Percentiles rank a stretch among this genome's conserved stretches.
These are phyloP conservation scores for Sturnira hondurensis DNA, from an alignment of 2,113 vertebrate genomes.

Conservation along the genomic window DNA sequence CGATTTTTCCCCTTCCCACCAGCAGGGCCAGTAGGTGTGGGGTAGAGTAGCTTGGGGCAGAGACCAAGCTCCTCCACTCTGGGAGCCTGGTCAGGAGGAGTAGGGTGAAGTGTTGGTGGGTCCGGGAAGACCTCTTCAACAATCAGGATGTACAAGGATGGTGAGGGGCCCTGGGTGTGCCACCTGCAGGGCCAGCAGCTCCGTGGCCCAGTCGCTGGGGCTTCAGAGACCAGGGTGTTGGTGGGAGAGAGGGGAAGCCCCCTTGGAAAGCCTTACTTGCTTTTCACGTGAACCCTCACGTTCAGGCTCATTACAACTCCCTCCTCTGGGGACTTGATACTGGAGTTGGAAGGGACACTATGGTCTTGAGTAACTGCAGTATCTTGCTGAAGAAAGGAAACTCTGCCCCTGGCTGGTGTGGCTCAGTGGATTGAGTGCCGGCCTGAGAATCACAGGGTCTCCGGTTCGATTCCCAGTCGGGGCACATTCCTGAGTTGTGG, in stretches of 20 bases:
- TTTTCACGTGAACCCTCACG: background rate
- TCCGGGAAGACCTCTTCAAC: background rate
- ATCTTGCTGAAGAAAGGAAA: background rate
- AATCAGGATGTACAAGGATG: background rate
- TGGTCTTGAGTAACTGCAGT: background rate
- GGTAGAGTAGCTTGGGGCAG: background rate
- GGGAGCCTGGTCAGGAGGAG: background rate
- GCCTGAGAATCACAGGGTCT: too few species aligned
- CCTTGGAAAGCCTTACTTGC: background rate
- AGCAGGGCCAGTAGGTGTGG: background rate
- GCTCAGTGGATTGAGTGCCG: too few species aligned
- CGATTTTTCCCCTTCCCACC: background rate
- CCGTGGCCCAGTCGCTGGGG: background rate
- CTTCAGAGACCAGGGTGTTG: background rate
- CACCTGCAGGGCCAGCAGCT: background rate
- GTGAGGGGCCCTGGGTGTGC: background rate
- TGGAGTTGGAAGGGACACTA: background rate
- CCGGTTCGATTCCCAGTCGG: too few species aligned
- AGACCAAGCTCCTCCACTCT: background rate
- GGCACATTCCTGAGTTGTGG: too few species aligned
- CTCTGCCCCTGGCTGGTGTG: background rate
- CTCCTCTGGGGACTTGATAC: background rate
- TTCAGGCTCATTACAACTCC: background rate
- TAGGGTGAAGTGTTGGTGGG: background rate
- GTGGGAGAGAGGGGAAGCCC: background rate